A percentile compares a stretch with the other conserved stretches of the same genome.
phyloP scores from a whole-genome alignment of 2,888 invertebrate species.

The Watsonalla binaria region DNA sequence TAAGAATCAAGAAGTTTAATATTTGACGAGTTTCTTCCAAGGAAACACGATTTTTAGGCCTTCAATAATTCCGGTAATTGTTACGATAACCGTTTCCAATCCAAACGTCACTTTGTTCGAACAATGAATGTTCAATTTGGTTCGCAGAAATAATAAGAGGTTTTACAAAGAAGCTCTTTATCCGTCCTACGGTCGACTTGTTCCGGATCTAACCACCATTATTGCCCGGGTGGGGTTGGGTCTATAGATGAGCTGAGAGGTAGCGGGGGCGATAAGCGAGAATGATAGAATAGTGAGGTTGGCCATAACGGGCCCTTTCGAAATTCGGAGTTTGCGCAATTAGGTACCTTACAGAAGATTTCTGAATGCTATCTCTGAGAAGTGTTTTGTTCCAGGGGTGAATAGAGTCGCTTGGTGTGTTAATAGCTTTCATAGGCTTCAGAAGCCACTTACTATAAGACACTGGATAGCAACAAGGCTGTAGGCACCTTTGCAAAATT shows the following conservation, averaged over 20 bases:
- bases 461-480: too few relatives aligned
- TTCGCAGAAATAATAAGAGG: conserved; percentile 1
- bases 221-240: neutral
- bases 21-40: too few relatives aligned
- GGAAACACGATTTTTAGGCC: neutral
- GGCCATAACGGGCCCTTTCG: too few relatives aligned
- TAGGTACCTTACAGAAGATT: too few relatives aligned
- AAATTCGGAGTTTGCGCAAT: too few relatives aligned
- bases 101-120: neutral
- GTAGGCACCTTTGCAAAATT: too few relatives aligned
- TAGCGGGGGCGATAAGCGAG: neutral
- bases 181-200: neutral
- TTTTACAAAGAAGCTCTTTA: conserved; percentile 2
- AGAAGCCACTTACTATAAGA: too few relatives aligned
- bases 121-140: conserved; percentile 1
- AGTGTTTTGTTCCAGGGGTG: too few relatives aligned
- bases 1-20: too few relatives aligned
- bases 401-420: too few relatives aligned
- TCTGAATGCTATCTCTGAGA: too few relatives aligned
- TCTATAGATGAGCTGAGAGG: neutral
- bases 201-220: conserved; percentile 2
- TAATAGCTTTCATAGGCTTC: too few relatives aligned
- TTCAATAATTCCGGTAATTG: neutral
- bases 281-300: neutral
- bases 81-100: neutral